These are phyloP conservation scores for Aldabrachelys gigantea DNA, from an alignment of 2,113 vertebrate species.

Conservation along the genomic window DNA sequence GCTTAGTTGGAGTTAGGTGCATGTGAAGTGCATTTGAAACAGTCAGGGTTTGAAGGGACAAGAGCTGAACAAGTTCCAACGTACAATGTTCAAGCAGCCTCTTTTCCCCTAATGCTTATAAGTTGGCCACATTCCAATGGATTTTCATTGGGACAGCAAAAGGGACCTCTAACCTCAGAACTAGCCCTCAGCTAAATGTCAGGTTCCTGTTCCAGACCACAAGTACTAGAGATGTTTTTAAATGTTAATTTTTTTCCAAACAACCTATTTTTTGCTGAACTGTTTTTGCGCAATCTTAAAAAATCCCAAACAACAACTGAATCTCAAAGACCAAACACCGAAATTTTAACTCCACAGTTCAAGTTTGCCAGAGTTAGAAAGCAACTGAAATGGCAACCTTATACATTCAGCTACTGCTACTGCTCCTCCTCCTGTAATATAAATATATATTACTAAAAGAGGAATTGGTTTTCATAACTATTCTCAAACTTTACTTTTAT, in stretches of 20 bases:
- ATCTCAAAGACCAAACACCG: neutral
- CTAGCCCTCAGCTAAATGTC: neutral
- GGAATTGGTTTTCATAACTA: neutral
- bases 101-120: neutral
- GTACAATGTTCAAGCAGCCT: neutral
- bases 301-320: neutral
- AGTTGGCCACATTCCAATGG: neutral
- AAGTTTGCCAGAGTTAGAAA: neutral
- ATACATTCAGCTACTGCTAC: neutral
- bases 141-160: neutral
- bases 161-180: neutral
- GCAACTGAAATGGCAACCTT: neutral
- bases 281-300: neutral
- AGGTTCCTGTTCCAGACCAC: neutral
- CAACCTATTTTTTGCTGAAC: neutral
- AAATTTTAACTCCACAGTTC: neutral
- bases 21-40: neutral
- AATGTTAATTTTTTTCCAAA: neutral
- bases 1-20: neutral
- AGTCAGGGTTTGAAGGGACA: neutral
- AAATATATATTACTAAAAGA: neutral
- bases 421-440: neutral
- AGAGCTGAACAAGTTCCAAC: neutral
- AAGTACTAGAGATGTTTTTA: neutral
- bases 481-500: constrained; percentile 14